Percentiles rank a stretch among this genome's conserved stretches.
These are phyloP conservation scores for Atta texana DNA, from an alignment of 1,140 invertebrate species.

Conservation along the genomic window DNA sequence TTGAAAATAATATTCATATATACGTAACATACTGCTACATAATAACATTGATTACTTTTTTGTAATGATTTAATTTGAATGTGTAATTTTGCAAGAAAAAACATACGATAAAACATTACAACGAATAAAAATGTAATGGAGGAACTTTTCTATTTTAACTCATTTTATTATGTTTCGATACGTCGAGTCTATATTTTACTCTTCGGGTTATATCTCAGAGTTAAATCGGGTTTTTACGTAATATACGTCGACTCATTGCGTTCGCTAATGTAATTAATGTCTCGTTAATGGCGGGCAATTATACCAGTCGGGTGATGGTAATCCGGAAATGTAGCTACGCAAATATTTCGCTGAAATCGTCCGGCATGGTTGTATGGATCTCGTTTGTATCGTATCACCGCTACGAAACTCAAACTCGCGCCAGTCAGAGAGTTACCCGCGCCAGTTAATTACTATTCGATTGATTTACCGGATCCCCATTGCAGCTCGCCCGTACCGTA, in stretches of 20 bases:
- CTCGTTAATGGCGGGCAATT: slow-evolving; percentile 71
- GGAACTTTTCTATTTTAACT: neutral
- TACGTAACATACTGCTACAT: neutral
- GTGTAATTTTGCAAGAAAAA: neutral
- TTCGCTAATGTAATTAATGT: slow-evolving; percentile 70
- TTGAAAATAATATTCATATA: neutral
- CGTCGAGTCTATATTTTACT: slow-evolving; percentile 14
- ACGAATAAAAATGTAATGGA: neutral
- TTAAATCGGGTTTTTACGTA: slow-evolving; percentile 52
- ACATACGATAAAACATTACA: neutral
- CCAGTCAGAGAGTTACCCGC: slow-evolving; percentile 70
- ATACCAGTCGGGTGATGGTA: slow-evolving; percentile 26
- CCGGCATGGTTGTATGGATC: slow-evolving; percentile 38
- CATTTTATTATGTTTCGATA: slow-evolving; percentile 6
- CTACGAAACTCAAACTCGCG: slow-evolving; percentile 65
- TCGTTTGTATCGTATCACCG: slow-evolving; percentile 70
- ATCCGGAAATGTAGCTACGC: slow-evolving; percentile 68
- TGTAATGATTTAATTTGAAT: neutral
- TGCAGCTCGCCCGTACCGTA: slow-evolving; percentile 60
- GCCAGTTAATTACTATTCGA: slow-evolving; percentile 83
- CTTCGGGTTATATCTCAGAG: neutral
- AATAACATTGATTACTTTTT: neutral
- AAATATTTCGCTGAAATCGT: slow-evolving; percentile 73
- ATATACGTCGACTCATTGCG: slow-evolving; percentile 38
- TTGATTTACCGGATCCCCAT: slow-evolving; percentile 79